A percentile compares a stretch with the other conserved stretches of the same genome.
These are phyloP conservation scores for Malachius bipustulatus DNA, from an alignment of 2,888 invertebrate species.

Conservation along the genomic window DNA sequence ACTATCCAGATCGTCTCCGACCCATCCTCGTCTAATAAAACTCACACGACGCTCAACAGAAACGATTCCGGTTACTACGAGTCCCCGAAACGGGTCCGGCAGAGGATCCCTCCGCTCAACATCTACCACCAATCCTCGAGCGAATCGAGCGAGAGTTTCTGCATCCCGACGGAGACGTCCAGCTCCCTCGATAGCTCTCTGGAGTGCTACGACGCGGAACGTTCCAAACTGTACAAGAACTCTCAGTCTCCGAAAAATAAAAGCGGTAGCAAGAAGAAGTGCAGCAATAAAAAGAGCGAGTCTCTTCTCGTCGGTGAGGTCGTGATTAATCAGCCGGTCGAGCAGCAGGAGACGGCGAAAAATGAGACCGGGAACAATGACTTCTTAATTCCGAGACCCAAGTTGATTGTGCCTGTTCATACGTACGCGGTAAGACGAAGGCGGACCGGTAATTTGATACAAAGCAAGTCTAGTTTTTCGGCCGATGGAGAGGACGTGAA, in stretches of 20 bases:
- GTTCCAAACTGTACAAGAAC: slow-evolving; percentile 28
- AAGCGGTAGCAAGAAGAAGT: slow-evolving; percentile 10
- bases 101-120: slow-evolving; percentile 32
- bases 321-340: too few species aligned
- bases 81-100: slow-evolving; percentile 31
- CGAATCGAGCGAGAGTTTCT: slow-evolving; percentile 3
- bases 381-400: slow-evolving; percentile 74
- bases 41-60: slow-evolving; percentile 21
- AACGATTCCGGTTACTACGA: slow-evolving; percentile 34
- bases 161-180: background rate
- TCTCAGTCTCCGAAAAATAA: slow-evolving; percentile 19
- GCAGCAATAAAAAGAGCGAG: background rate
- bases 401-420: slow-evolving; percentile 78
- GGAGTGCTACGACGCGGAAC: slow-evolving; percentile 17
- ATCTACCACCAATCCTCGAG: slow-evolving; percentile 26
- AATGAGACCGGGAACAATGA: slow-evolving; percentile 33
- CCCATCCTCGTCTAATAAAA: background rate
- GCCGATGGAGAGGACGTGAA: too few species aligned
- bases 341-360: background rate
- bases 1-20: too few species aligned
- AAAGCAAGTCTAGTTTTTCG: slow-evolving; percentile 13
- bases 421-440: slow-evolving; percentile 71
- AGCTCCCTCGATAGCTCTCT: background rate
- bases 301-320: too few species aligned
- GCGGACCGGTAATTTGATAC: slow-evolving; percentile 60